Evolutionary conservation across 2,113 vertebrate species (phyloP), one percentile per base, ranked within the genome.

Genomic region (Isichthys henryi): DNA sequence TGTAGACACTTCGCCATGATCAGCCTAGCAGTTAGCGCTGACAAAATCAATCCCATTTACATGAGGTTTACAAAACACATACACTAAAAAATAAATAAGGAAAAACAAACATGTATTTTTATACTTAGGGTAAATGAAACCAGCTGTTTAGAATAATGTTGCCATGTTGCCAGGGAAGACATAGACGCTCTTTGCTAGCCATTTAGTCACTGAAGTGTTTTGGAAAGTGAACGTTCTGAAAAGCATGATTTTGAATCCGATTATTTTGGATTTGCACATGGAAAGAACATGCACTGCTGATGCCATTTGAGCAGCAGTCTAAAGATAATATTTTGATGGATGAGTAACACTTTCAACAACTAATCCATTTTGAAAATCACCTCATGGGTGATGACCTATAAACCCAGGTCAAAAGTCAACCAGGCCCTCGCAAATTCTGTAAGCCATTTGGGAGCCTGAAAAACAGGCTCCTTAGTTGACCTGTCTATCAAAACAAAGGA

Each of bases 361-460:
- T 70, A 27, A 74, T 70, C 90, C 86, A 88, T 52, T 80, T 90
- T 90, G 88, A 3, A 89, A 77, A 92, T 92, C 88, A 92, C 91
- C 92, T 91, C 91, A 90, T 56, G 5, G 88, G 90, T 70, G 77
- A 80, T 90, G 94, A 94, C 92, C 94, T 31, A 82, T 91, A 88
- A 91, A 87, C 90, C 9, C 48, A 27, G 93, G 23, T 94, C 92
- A 92, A 15, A 93, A 93, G 94, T 95, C 94, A 95, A 95, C 91
- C 90, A 90, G 27, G 88, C 88, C 88, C 85, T 93, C 92, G 94
- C 93, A 93, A 94, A 95, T 92, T 90, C 89, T 84, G 90, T 5
- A 27, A 90, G 77, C 90, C 77, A 83, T 10, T 21, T 88, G 91
- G 90, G 92, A 92, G 90, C 90, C 53, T 10, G 53, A 87, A 53